Conservation (phyloP, 2,797 vertebrate species). For the Picus viridis region DNA sequence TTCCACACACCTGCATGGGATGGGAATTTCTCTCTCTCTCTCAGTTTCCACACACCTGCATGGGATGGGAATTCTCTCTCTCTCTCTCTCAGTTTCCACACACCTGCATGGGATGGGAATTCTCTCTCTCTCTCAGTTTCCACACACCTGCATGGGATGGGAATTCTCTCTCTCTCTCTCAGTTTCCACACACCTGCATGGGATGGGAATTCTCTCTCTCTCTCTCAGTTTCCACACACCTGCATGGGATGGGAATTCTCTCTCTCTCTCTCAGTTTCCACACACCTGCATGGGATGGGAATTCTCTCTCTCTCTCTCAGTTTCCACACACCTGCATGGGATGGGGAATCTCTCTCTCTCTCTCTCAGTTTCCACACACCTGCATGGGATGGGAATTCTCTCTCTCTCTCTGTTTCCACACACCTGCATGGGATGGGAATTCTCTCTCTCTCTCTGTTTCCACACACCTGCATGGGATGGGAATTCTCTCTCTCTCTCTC, state of each 20-base stretch:
- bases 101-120: rapidly evolving
- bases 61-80: too few relatives aligned
- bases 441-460: too few relatives aligned
- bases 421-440: rapidly evolving
- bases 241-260: rapidly evolving
- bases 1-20: rapidly evolving
- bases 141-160: rapidly evolving
- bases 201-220: too few relatives aligned
- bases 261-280: too few relatives aligned
- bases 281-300: rapidly evolving
- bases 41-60: not conserved
- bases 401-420: not conserved
- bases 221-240: not conserved
- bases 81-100: not conserved
- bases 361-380: not conserved
- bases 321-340: rapidly evolving
- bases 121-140: too few relatives aligned
- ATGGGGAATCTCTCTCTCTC: too few relatives aligned
- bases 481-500: too few relatives aligned
- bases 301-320: too few relatives aligned
- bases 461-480: rapidly evolving
- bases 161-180: too few relatives aligned
- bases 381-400: rapidly evolving
- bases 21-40: too few relatives aligned
- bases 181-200: rapidly evolving